Evolutionary conservation across 2,888 invertebrate genomes (phyloP).

Genomic region (Ophioninae sp.): DNA sequence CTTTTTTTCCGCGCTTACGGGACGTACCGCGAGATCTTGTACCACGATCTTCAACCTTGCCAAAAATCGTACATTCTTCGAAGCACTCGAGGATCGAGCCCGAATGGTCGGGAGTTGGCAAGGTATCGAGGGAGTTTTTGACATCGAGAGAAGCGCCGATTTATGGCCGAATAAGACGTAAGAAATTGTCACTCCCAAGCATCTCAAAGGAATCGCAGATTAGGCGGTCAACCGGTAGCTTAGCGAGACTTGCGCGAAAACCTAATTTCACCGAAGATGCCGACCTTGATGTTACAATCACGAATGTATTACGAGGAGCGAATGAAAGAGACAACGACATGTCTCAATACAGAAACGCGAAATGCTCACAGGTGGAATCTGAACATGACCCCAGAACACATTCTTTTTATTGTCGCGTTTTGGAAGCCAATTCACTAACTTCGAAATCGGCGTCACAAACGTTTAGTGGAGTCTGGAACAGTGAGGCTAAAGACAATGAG

Average conservation of each 20-base stretch:
- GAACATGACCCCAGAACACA: constrained; percentile 61
- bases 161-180: constrained; percentile 76
- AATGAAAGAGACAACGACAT: constrained; percentile 67
- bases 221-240: constrained; percentile 63
- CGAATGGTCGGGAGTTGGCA: constrained; percentile 63
- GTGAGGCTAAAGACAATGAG: constrained; percentile 53
- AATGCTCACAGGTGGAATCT: constrained; percentile 63
- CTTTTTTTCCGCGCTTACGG: constrained; percentile 66
- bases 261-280: constrained; percentile 22
- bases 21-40: constrained; percentile 66
- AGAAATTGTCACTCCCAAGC: constrained; percentile 73
- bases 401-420: constrained; percentile 66
- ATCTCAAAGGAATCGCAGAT: constrained; percentile 58
- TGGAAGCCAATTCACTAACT: constrained; percentile 61
- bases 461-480: constrained; percentile 53
- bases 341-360: constrained; percentile 55
- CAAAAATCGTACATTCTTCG: constrained; percentile 72
- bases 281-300: constrained; percentile 29
- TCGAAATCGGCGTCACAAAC: constrained; percentile 51
- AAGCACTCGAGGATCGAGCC: constrained; percentile 56
- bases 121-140: constrained; percentile 63
- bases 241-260: constrained; percentile 62
- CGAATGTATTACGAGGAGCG: constrained; percentile 4
- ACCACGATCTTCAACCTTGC: constrained; percentile 77
- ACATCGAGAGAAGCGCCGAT: constrained; percentile 74